Evolutionary conservation across 2,113 vertebrate species (phyloP), one percentile per base, ranked within the genome.

Genomic region (Ammodytes dubius): DNA sequence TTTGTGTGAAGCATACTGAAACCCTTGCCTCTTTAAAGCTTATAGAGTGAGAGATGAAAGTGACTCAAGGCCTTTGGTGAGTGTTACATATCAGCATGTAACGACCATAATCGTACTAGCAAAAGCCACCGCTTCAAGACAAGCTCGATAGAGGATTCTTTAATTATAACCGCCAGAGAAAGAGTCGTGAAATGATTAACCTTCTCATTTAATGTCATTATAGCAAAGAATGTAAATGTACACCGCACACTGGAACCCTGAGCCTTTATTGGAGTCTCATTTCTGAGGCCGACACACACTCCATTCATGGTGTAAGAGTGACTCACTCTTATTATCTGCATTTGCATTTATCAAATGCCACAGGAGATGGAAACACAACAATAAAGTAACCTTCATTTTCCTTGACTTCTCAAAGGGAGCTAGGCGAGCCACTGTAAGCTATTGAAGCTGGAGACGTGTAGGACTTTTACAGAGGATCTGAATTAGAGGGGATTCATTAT

Each of bases 401-500:
- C 74, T 77, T 58, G 60, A 88, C 82, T 59, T 45, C 57, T 73
- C 35, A 35, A 4, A 11, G 8, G 50, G 50, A 63, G 53, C 5
- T 1, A 63, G 53, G 19, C 4, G 13, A 76, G 56, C 52, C 4
- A 11, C 42, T 71, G 66, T 49, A n/a, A 69, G 59, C 56, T 40
- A 66, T 17, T 45, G 70, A 74, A 49, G 56, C 56, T 6, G 49
- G 17, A 54, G 7, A 74, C 47, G 77, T 47, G 66, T 1, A 46
- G 57, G 79, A 71, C 74, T 80, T 58, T 56, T 74, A 68, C 15
- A 0, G 73, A 64, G 68, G 71, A 71, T 68, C 19, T 75, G 66
- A 89, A 84, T 88, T 59, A 77, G 66, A 80, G 40, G 27, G 37
- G 46, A 70, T 84, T 81, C 72, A 84, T 86, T 54, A 89, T 90